Base-by-base conservation (phyloP, 2,888 invertebrate genomes). In the Eretmocerus hayati region DNA sequence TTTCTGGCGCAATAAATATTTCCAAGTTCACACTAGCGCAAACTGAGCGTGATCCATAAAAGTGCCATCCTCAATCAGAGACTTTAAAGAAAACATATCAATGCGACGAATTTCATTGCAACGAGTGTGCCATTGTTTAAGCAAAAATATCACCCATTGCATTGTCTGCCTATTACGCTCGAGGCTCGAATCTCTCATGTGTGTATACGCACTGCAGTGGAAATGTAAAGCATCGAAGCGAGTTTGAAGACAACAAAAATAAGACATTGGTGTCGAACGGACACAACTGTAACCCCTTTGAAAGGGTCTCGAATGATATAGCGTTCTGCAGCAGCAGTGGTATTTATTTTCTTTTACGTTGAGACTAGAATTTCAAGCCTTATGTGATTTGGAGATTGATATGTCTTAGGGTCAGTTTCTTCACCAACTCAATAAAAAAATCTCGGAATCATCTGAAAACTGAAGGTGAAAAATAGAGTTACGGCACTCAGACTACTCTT, bases 1-100 rank as follows among this genome's bases (percentile, higher is more conserved):
- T 37, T 46, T 33, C 20, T 23, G 21, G 18, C 11, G 31, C 38
- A 42, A 52, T 45, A 52, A 52, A 52, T 52, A 52, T 48, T 52
- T 30, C 33, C 30, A 21, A 30, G 44, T 18, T 5, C 15, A 37
- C 11, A 18, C 18, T 20, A n/a, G n/a, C n/a, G n/a, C n/a, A n/a
- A n/a, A n/a, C n/a, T n/a, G n/a, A n/a, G 26, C 19, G n/a, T 19
- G 15, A 40, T 42, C 48, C 48, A 52, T 52, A 52, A 52, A 52
- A 52, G 35, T 48, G 52, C 52, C 52, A 52, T 26, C 42, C 52
- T 48, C 48, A 32, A 51, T 47, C 48, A 48, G 31, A 18, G 43
- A 48, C 15, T 44, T 44, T 51, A 48, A 51, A 48, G 51, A 15
- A 48, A 51, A 36, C 16, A 46, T 32, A 31, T 42, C 33, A 33